Evolutionary conservation across 2,888 invertebrate genomes (phyloP).

Genomic region (Macrosiphum euphorbiae): DNA sequence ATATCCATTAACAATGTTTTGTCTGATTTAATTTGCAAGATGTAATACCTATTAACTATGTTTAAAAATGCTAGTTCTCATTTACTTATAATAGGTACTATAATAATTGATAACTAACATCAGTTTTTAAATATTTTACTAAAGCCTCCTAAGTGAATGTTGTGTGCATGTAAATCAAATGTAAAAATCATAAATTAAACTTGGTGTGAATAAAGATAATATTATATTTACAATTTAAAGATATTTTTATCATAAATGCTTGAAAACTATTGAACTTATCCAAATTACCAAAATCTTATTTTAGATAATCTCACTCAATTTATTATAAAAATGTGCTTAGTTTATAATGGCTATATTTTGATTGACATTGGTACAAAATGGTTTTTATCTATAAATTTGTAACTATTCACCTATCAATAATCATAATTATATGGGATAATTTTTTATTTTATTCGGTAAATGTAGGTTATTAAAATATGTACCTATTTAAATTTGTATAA

Average conservation of each 20-base stretch:
- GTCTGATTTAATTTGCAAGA: conserved; percentile 19
- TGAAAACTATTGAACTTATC: neutral
- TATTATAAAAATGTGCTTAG: neutral
- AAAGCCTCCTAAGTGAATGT: neutral
- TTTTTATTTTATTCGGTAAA: neutral
- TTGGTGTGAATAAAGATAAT: neutral
- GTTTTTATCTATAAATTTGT: neutral
- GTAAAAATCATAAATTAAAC: neutral
- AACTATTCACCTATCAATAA: neutral
- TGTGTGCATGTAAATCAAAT: neutral
- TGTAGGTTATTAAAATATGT: neutral
- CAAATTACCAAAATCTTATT: neutral
- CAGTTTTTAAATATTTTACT: neutral
- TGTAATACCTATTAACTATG: conserved; percentile 4
- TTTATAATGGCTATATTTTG: neutral
- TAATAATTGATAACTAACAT: neutral
- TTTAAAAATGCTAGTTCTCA: neutral
- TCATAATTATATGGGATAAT: neutral
- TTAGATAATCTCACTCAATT: neutral
- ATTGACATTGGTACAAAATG: neutral
- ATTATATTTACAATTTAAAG: neutral
- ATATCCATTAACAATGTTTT: neutral
- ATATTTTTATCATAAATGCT: neutral
- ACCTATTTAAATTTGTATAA: neutral
- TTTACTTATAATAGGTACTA: neutral